These are phyloP conservation scores for Dendrophyllia cribrosa DNA, from an alignment of 64 coral and sea anemone genomes.

Conservation along the genomic window DNA sequence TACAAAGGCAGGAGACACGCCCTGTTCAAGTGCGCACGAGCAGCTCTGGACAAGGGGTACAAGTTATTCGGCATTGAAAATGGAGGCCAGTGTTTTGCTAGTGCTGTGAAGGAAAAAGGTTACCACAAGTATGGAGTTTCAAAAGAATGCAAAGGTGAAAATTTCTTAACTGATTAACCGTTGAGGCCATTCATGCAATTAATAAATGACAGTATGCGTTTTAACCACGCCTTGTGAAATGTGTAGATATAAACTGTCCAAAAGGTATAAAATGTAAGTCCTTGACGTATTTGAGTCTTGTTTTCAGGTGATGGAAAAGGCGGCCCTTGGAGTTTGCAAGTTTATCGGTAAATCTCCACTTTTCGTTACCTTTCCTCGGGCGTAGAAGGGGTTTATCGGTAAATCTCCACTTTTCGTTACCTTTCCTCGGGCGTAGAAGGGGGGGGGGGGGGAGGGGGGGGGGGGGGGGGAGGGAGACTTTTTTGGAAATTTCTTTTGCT, in stretches of 20 bases:
- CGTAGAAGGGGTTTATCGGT: slow-evolving; percentile 76
- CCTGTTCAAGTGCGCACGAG: slow-evolving; percentile 84
- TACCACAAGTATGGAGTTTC: slow-evolving; percentile 81
- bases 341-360: slow-evolving; percentile 75
- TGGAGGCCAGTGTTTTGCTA: slow-evolving; percentile 97
- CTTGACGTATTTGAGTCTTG: neutral
- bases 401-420: too few relatives aligned
- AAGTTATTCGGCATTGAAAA: slow-evolving; percentile 91
- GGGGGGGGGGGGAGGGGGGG: too few relatives aligned
- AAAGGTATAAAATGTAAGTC: too few relatives aligned
- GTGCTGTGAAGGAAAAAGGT: slow-evolving; percentile 6
- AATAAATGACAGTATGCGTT: too few relatives aligned
- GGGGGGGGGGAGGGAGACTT: too few relatives aligned
- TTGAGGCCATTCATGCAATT: neutral
- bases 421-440: too few relatives aligned
- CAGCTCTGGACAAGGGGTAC: slow-evolving; percentile 71
- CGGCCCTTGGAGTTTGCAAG: slow-evolving; percentile 97
- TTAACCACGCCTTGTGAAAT: too few relatives aligned
- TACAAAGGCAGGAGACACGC: slow-evolving; percentile 87
- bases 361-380: too few relatives aligned
- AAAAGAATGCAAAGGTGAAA: slow-evolving; percentile 77
- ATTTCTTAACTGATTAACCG: neutral
- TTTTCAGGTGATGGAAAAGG: slow-evolving; percentile 91
- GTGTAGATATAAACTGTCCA: too few relatives aligned
- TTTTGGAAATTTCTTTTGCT: too few relatives aligned